Base-by-base conservation (phyloP, 2,113 vertebrate genomes). In the Cynopterus brachyotis region DNA sequence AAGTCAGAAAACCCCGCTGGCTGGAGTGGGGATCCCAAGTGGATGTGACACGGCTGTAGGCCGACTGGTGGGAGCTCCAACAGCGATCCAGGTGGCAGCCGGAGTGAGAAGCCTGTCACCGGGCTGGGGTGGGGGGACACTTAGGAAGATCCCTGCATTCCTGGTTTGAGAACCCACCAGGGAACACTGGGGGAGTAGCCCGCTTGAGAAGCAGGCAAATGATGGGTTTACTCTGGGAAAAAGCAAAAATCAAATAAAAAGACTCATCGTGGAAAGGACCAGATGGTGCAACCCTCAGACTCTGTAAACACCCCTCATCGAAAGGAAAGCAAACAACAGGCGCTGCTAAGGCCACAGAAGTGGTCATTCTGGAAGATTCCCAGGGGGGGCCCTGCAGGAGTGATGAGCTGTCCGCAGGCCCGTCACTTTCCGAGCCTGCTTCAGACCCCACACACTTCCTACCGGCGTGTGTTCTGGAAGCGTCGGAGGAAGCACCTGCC, bases 401-500 rank as follows among this genome's bases (percentile, higher is more conserved):
- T 0, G 26, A 24, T 3, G 75, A 69, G 91, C 78, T 26, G 70
- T 82, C 91, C 16, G 67, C 57, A 83, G 22, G 55, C 7, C 15
- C 32, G 13, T 35, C 1, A 22, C 24, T 64, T 93, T 75, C 91
- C 22, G 35, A 47, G 62, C 19, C 53, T 0, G 37, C 53, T 16
- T 47, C 0, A 2, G 57, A 40, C 82, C 57, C 72, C 6, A 3
- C 55, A 12, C 66, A 0, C 42, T 88, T 96, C 80, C 89, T 94
- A n/a, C 40, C 82, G 62, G 15, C 0, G 37, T 4, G 26, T 28
- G 89, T 26, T 0, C 84, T 88, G 82, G 40, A 69, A 45, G 47
- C 1, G 64, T 55, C 73, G 15, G 93, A 15, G 0, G 97, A 98
- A 98, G 96, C 78, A 94, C 42, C 96, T 97, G 96, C 84, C 89